Evolutionary conservation across 2,113 vertebrate species (phyloP), one percentile per base, ranked within the genome.

Genomic region (Corydoras sp.): DNA sequence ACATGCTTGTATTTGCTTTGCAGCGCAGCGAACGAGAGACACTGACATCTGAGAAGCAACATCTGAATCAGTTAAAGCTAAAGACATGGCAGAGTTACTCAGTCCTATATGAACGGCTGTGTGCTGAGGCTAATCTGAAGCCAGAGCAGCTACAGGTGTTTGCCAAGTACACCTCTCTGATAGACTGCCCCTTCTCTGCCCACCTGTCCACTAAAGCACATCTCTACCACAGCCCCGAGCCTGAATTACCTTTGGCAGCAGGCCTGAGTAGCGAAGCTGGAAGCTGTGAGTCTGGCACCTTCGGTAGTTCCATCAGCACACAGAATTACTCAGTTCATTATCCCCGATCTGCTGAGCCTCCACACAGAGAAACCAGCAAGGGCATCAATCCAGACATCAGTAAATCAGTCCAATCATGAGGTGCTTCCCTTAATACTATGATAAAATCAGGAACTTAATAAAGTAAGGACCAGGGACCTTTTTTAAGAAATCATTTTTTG

Each of bases 131-230:
- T 6, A 88, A 89, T 7, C 88, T 98, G 58, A 91, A 88, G 80
- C 92, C 91, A 0, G 93, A 96, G 64, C 95, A 98, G 80, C 92
- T 98, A 70, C 93, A 96, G 71, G 90, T 96, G 64, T 90, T 98
- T 3, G 89, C 93, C 77, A 96, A 93, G 76, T 97, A 95, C 72
- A 91, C 91, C 1, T 86, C 93, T 31, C 84, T 68, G 58, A 51
- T 89, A 0, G 94, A 96, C 67, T 98, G 95, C 80, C 96, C 94
- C 0, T 89, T 97, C 66, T 90, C 90, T 0, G 87, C 93, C n/a
- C 74, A 94, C 32, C 76, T 92, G 32, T 88, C 89, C 0, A 91
- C 90, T 71, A 83, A 80, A 87, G 87, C 85, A 10, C 66, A 76
- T 12, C 12, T 68, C 68, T 9, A 79, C 14, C 72, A 76, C 43